Percentiles rank a stretch among this genome's conserved stretches.
phyloP scores from a whole-genome alignment of 2,113 vertebrate genomes.

The Bufo bufo region DNA sequence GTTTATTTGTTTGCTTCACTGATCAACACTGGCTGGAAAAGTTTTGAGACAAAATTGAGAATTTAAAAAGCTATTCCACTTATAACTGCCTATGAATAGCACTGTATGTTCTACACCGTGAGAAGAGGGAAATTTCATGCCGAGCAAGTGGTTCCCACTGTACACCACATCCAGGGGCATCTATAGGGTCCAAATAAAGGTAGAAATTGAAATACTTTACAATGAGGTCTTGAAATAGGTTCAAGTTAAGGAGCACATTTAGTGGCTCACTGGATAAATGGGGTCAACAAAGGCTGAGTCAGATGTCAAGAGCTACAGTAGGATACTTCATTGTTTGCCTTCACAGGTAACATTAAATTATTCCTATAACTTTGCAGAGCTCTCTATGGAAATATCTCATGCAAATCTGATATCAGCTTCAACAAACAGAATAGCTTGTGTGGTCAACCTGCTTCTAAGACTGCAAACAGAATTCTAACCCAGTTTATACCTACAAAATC shows the following conservation, averaged over 20 bases:
- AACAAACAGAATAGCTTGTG: too few species aligned
- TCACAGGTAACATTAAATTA: background rate
- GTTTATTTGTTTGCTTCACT: constrained; percentile 6
- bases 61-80: background rate
- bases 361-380: background rate
- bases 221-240: background rate
- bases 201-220: background rate
- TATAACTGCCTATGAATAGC: background rate
- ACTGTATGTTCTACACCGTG: background rate
- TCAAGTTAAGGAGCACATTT: background rate
- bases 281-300: background rate
- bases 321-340: background rate
- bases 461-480: too few species aligned
- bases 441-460: too few species aligned
- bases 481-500: too few species aligned
- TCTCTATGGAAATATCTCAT: background rate
- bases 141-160: too few species aligned
- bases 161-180: too few species aligned
- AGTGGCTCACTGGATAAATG: background rate
- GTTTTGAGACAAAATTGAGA: constrained; percentile 5
- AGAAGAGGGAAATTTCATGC: background rate
- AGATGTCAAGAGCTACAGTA: background rate
- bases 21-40: background rate
- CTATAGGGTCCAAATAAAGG: background rate
- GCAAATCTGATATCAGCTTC: background rate